phyloP scores from a whole-genome alignment of 2,113 vertebrate genomes.

The Pomatorhinus ruficollis region DNA sequence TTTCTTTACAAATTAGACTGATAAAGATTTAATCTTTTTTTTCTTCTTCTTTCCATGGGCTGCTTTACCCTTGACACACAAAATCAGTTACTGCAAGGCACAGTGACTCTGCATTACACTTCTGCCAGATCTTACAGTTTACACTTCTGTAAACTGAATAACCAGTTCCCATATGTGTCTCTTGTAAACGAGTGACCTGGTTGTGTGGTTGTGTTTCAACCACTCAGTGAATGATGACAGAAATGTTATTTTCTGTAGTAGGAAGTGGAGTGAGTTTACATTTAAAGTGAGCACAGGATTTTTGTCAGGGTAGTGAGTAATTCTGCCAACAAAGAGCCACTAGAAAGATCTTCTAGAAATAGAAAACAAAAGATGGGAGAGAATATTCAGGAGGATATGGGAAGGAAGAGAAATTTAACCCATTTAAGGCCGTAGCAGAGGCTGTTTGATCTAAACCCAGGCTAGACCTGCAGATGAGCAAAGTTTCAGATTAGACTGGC shows the following conservation, averaged over 20 bases:
- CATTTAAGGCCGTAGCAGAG: not conserved
- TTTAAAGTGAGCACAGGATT: not conserved
- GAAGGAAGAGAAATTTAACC: not conserved
- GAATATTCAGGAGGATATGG: not conserved
- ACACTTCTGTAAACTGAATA: slow-evolving; percentile 17
- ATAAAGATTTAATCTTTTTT: slow-evolving; percentile 60
- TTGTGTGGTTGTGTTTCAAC: not conserved
- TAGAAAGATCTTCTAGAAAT: not conserved
- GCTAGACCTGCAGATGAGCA: not conserved
- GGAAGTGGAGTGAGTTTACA: not conserved
- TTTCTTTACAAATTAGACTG: slow-evolving; percentile 61
- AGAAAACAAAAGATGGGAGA: not conserved
- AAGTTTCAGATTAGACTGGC: not conserved
- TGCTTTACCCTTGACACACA: slow-evolving; percentile 57
- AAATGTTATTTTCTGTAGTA: not conserved
- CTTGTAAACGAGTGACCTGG: not conserved
- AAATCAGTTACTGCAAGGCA: slow-evolving; percentile 5
- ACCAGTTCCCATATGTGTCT: slow-evolving; percentile 29
- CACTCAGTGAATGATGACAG: not conserved
- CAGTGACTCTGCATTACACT: not conserved
- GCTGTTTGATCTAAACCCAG: not conserved
- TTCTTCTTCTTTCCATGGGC: not conserved
- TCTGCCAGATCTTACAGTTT: not conserved
- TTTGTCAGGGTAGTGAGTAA: slow-evolving; percentile 9
- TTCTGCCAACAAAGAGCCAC: not conserved